phyloP scores from a whole-genome alignment of 37 sponge, comb jelly and placozoan species.

The Halichondria panicea region DNA sequence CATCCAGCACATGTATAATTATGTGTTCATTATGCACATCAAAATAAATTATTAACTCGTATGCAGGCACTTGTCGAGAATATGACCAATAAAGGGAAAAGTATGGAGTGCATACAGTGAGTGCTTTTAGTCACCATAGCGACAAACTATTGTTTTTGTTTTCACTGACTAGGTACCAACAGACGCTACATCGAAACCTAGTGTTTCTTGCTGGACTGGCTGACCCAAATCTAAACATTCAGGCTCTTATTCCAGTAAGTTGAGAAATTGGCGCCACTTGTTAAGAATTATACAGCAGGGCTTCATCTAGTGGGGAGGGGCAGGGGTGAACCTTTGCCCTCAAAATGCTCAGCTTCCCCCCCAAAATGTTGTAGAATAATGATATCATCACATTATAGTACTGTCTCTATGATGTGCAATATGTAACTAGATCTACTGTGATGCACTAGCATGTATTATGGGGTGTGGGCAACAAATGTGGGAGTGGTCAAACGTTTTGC shows the following conservation, averaged over 20 bases:
- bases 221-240: constrained; percentile 69
- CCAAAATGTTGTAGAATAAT: too few relatives aligned
- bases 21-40: background rate
- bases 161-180: constrained; percentile 75
- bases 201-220: constrained; percentile 75
- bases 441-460: too few relatives aligned
- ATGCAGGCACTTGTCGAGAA: constrained; percentile 59
- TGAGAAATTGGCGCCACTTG: background rate
- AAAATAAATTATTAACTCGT: constrained; percentile 2
- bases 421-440: too few relatives aligned
- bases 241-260: constrained; percentile 58
- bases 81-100: constrained; percentile 66
- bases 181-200: constrained; percentile 84
- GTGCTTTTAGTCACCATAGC: background rate
- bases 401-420: too few relatives aligned
- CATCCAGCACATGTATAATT: background rate
- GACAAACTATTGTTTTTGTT: background rate
- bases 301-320: too few relatives aligned
- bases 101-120: constrained; percentile 70
- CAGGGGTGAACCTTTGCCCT: too few relatives aligned
- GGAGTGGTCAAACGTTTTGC: too few relatives aligned
- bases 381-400: too few relatives aligned
- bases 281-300: too few relatives aligned
- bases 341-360: too few relatives aligned
- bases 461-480: too few relatives aligned